These are phyloP conservation scores for Anguilla japonica DNA, from an alignment of 2,113 vertebrate genomes.

Conservation along the genomic window DNA sequence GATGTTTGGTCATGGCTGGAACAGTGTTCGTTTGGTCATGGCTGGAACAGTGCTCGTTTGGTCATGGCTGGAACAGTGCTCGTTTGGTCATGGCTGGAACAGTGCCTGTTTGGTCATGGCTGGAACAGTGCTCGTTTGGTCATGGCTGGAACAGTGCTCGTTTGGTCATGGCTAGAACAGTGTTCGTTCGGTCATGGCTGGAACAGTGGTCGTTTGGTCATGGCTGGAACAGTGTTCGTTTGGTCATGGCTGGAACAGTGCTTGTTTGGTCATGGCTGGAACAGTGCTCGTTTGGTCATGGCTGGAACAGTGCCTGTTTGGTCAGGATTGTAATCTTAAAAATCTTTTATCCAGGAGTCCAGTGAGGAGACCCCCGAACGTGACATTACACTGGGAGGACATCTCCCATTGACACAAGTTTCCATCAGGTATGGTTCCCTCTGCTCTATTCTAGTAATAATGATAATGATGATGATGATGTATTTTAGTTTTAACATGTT, in stretches of 20 bases:
- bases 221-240: too few relatives aligned
- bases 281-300: background rate
- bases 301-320: background rate
- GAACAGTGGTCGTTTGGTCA: background rate
- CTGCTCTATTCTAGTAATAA: too few relatives aligned
- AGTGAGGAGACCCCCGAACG: slow-evolving; percentile 22
- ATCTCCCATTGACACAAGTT: slow-evolving; percentile 41
- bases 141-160: too few relatives aligned
- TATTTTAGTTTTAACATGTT: too few relatives aligned
- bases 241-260: too few relatives aligned
- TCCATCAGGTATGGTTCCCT: slow-evolving; percentile 37
- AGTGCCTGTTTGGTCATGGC: background rate
- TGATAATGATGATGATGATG: too few relatives aligned
- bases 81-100: background rate
- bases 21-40: too few relatives aligned
- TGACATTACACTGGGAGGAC: slow-evolving; percentile 37
- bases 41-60: too few relatives aligned
- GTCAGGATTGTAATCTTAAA: background rate
- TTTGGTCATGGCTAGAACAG: too few relatives aligned
- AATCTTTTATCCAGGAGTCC: slow-evolving; percentile 22
- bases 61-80: too few relatives aligned
- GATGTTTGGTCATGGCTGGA: background rate
- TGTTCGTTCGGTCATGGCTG: background rate
- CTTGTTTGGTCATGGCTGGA: too few relatives aligned
- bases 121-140: too few relatives aligned